Percentiles rank a stretch among this genome's conserved stretches.
Evolutionary conservation across 2,797 vertebrate species (phyloP).

Genomic region (Manis crassicaudata): DNA sequence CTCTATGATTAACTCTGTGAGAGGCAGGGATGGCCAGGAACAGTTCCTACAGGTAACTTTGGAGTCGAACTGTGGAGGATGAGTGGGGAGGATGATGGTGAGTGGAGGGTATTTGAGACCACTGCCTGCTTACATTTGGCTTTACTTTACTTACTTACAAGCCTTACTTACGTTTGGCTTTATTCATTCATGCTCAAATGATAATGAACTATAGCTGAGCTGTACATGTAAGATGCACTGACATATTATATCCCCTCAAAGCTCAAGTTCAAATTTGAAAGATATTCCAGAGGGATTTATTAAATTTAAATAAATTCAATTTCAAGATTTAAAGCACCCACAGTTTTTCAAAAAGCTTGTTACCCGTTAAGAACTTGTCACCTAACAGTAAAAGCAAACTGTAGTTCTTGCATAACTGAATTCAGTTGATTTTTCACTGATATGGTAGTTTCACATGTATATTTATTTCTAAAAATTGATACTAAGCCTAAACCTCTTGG

Average conservation of each 20-base stretch:
- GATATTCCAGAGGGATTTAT: not conserved
- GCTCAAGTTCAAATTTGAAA: not conserved
- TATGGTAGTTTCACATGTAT: not conserved
- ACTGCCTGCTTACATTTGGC: not conserved
- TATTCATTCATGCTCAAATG: not conserved
- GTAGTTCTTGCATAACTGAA: not conserved
- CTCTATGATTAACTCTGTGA: not conserved
- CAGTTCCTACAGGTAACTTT: not conserved
- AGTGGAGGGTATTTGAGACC: not conserved
- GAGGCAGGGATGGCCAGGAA: not conserved
- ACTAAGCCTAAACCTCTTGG: not conserved
- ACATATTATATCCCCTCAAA: not conserved
- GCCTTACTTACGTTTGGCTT: not conserved
- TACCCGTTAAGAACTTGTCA: not conserved
- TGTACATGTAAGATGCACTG: not conserved
- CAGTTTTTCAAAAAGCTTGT: not conserved
- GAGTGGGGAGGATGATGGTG: not conserved
- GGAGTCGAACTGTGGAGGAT: not conserved
- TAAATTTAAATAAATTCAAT: not conserved
- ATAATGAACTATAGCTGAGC: not conserved
- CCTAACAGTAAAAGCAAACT: not conserved
- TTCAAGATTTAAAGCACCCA: slow-evolving; percentile 6
- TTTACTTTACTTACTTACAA: not conserved
- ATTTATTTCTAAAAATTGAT: not conserved
- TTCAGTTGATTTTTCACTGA: not conserved